Percentiles rank a stretch among this genome's conserved stretches.
Evolutionary conservation across 2,888 invertebrate species (phyloP).

Genomic region (Diarsia mendica): DNA sequence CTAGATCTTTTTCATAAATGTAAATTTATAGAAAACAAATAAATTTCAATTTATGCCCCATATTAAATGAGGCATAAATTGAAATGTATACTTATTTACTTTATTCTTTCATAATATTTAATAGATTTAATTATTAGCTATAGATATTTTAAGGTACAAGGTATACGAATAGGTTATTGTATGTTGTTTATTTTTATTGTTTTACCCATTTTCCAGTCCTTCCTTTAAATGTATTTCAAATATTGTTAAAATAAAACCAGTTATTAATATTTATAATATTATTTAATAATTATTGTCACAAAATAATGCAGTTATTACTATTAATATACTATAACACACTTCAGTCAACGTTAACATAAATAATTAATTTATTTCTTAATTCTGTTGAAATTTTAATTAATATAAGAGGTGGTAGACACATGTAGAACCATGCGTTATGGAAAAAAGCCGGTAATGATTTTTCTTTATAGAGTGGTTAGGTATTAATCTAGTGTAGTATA

Average conservation of each 20-base stretch:
- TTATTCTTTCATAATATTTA: neutral
- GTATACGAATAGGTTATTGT: neutral
- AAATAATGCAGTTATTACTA: conserved; percentile 49
- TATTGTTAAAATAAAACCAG: conserved; percentile 19
- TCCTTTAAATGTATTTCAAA: neutral
- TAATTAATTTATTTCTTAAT: conserved; percentile 27
- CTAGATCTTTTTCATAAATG: too few species aligned
- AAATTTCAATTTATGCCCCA: neutral
- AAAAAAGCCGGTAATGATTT: too few species aligned
- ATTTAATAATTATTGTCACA: conserved; percentile 52
- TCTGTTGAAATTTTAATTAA: neutral
- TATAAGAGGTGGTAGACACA: neutral
- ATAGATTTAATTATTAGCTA: neutral
- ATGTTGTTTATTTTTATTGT: neutral
- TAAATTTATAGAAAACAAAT: too few species aligned
- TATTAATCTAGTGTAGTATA: too few species aligned
- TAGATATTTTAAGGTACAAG: neutral
- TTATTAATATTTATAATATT: conserved; percentile 17
- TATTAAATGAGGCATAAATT: neutral
- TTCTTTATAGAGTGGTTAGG: too few species aligned
- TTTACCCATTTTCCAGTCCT: neutral
- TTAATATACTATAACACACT: conserved; percentile 54
- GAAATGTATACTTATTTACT: neutral
- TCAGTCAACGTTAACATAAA: conserved; percentile 46
- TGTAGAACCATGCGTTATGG: too few species aligned